Percentiles rank a stretch among this genome's conserved stretches.
These are phyloP conservation scores for Rhodinocichla rosea DNA, from an alignment of 2,113 vertebrate genomes.

Conservation along the genomic window DNA sequence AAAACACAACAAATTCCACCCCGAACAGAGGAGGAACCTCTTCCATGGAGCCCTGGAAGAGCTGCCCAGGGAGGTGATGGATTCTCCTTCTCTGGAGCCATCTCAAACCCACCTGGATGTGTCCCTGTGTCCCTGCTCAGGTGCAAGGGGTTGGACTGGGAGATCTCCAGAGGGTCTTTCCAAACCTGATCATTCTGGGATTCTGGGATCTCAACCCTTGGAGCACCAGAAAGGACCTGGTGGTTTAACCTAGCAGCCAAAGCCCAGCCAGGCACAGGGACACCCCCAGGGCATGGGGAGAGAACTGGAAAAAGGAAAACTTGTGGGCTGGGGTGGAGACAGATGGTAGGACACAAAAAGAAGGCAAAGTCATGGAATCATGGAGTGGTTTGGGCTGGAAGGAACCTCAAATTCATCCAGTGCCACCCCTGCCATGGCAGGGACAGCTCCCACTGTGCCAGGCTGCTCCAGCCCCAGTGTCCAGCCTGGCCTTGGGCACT, in stretches of 20 bases:
- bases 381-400: not conserved
- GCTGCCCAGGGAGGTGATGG: not conserved
- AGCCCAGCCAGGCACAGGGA: accelerated
- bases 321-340: not conserved
- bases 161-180: not conserved
- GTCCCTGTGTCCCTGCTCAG: not conserved
- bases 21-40: not conserved
- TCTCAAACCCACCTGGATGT: not conserved
- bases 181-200: not conserved
- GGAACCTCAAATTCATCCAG: not conserved
- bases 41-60: not conserved
- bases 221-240: too few species aligned
- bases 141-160: not conserved
- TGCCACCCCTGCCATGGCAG: not conserved
- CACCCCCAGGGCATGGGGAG: not conserved
- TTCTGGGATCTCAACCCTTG: not conserved
- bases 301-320: not conserved
- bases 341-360: not conserved
- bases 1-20: not conserved
- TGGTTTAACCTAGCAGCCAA: not conserved
- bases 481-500: not conserved
- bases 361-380: not conserved
- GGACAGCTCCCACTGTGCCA: not conserved
- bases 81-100: not conserved
- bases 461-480: not conserved